phyloP scores from a whole-genome alignment of 2,888 invertebrate species.

The Drosophila peninsularis region DNA sequence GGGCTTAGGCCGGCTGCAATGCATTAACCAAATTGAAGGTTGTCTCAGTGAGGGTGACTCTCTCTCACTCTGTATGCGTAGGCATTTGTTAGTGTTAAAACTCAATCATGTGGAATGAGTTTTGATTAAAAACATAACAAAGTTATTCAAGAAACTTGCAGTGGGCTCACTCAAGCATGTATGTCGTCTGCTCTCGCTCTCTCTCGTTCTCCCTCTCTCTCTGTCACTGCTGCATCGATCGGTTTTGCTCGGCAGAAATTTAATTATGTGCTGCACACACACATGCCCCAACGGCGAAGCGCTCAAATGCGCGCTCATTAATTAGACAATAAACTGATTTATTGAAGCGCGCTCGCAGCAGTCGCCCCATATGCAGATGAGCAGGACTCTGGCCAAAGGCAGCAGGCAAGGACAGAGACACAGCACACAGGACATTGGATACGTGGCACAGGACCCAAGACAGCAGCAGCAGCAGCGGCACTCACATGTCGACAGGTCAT shows the following conservation, averaged over 20 bases:
- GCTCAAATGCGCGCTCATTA: constrained; percentile 44
- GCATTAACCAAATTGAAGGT: constrained; percentile 36
- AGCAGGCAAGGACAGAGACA: not conserved
- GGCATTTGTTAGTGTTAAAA: constrained; percentile 42
- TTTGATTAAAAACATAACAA: constrained; percentile 73
- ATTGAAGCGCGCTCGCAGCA: constrained; percentile 29
- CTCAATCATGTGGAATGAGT: constrained; percentile 69
- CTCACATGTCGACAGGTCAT: constrained; percentile 22
- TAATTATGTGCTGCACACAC: constrained; percentile 30
- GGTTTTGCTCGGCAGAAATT: constrained; percentile 22
- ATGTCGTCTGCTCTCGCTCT: not conserved
- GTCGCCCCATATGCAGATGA: constrained; percentile 9
- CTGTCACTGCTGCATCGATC: constrained; percentile 9
- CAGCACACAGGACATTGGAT: not conserved
- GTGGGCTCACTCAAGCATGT: constrained; percentile 27
- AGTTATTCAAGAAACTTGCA: constrained; percentile 50
- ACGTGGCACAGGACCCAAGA: not conserved
- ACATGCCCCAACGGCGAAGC: constrained; percentile 24
- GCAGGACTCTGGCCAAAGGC: not conserved
- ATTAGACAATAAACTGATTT: constrained; percentile 67
- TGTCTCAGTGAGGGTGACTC: not conserved
- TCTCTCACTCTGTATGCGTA: not conserved
- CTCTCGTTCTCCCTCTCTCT: not conserved
- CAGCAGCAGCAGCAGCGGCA: not conserved
- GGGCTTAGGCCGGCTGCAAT: constrained; percentile 10